Base-by-base conservation (phyloP, 2,888 invertebrate genomes). In the Brenthis hecate region DNA sequence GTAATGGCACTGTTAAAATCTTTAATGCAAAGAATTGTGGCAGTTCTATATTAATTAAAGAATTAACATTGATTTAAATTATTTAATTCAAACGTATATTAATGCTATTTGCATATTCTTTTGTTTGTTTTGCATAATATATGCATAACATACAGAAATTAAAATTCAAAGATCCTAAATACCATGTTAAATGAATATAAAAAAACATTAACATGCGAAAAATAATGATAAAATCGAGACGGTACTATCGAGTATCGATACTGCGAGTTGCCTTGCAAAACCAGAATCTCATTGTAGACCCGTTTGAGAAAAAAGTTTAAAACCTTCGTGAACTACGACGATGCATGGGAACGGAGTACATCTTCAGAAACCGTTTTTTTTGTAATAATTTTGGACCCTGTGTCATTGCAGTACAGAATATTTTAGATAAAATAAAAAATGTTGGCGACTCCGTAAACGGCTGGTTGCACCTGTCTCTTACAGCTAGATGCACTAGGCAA, bases 231-330 rank as follows among this genome's bases (percentile, higher is more conserved):
- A 81, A 81, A 87, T 85, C 82, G 80, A 84, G 80, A 81, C 77
- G 80, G 80, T 78, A 85, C 82, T 85, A 87, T 88, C 83, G 79
- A 82, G 81, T 84, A 87, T 86, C 87, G 85, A 80, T 85, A 85
- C 84, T 87, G 85, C 86, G 81, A 87, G 86, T 88, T 84, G 82
- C 83, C 88, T 89, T 87, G 91, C 88, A 85, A 88, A 92, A 91
- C 92, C 91, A 91, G 92, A 92, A 92, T 89, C 85, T 86, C 85
- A 86, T 87, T 87, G 91, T 89, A 88, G 88, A 91, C 92, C 84
- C 87, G 92, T 89, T 88, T 88, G 81, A 84, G 81, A 87, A 85
- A 86, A 85, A 81, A 82, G 79, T 79, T 77, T 76, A 75, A 80
- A 84, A 81, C 83, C 81, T 80, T 75, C 80, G 83, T 85, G 78